These are phyloP conservation scores for Tokudaia tokunoshimensis DNA, from an alignment of 2,797 vertebrate species.

Conservation along the genomic window DNA sequence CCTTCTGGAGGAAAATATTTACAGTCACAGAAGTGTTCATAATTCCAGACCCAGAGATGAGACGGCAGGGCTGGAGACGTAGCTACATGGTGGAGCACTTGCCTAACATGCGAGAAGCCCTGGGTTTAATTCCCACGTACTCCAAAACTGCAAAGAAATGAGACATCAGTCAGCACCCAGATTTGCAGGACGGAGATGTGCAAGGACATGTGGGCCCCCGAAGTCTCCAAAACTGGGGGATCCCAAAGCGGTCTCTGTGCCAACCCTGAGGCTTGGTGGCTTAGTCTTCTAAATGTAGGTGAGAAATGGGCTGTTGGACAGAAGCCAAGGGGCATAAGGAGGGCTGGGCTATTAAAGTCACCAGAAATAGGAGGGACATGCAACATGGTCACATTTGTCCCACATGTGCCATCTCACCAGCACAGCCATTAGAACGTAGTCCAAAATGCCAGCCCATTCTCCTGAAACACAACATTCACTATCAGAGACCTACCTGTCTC, in stretches of 20 bases:
- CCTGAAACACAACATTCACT: background rate
- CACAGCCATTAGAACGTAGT: background rate
- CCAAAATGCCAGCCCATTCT: background rate
- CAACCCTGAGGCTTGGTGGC: background rate
- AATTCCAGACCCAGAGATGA: background rate
- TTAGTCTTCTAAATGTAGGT: conserved; percentile 51
- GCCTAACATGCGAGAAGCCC: background rate
- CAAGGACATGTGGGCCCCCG: fast-evolving
- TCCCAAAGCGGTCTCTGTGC: background rate
- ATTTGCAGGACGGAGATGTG: background rate
- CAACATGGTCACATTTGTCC: background rate
- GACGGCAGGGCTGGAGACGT: background rate
- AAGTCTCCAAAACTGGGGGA: background rate
- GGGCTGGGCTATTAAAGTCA: conserved; percentile 56
- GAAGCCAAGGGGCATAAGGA: conserved; percentile 52
- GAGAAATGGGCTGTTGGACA: conserved; percentile 66
- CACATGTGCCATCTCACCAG: too few species aligned
- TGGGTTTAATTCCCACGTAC: background rate
- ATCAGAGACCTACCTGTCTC: background rate
- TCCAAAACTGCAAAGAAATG: background rate
- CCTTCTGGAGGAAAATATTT: background rate
- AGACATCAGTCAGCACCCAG: background rate
- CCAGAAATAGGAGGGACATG: background rate
- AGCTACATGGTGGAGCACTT: background rate
- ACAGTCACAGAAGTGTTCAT: background rate